Evolutionary conservation across 2,113 vertebrate species (phyloP), one percentile per base, ranked within the genome.

Genomic region (Strix aluco): DNA sequence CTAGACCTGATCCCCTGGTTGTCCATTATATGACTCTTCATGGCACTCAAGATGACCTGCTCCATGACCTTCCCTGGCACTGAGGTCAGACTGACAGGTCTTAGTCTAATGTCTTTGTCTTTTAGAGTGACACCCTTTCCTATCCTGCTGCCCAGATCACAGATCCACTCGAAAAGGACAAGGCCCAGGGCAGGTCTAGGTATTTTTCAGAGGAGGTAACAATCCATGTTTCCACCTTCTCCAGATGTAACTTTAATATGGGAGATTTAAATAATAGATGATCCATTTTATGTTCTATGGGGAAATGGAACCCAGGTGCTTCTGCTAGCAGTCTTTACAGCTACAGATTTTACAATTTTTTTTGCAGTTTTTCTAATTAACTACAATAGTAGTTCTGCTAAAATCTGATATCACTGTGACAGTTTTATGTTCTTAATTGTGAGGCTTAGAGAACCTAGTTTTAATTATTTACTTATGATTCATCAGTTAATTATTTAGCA

Each of bases 401-500:
- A 83, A 90, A 85, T 75, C 36, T 38, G 42, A 5, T 54, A 36
- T 69, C 44, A 36, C 5, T 78, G 13, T 47, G 73, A 65, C 46
- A 80, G 23, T 90, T 94, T 85, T 85, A 42, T 90, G 8, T 89
- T 84, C 27, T 85, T 46, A 69, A 2, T 65, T 90, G 27, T 67
- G 36, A 88, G 27, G 22, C 34, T 91, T 49, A 61, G 21, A 91
- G 84, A 94, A 94, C 49, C 17, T 69, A 69, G 15, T 75, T 87
- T 89, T 59, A 95, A 75, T 94, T 91, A 94, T 92, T 91, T 94
- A 90, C 61, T 88, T 72, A 72, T 26, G 25, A 91, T 65, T 95
- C 13, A 73, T 81, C 34, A 34, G 36, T 91, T 95, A 94, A 92
- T 95, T 91, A 87, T 94, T 96, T 87, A 91, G 69, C 70, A 92